These are phyloP conservation scores for Calonectris borealis DNA, from an alignment of 2,113 vertebrate genomes.

Conservation along the genomic window DNA sequence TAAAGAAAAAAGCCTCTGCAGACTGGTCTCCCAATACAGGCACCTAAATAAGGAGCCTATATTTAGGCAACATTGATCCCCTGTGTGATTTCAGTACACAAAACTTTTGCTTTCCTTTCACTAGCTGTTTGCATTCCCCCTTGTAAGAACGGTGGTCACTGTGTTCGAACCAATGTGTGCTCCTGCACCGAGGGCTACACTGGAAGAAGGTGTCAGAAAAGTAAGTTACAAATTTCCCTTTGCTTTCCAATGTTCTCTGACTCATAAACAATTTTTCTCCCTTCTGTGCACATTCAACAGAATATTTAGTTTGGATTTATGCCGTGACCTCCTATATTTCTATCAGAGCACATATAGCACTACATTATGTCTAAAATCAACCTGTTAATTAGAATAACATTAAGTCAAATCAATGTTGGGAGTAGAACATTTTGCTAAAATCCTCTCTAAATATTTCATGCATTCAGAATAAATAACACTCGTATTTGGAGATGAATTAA, in stretches of 20 bases:
- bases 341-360: not conserved
- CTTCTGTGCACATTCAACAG: not conserved
- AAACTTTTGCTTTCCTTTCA: not conserved
- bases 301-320: not conserved
- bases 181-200: slow-evolving; percentile 83
- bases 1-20: not conserved
- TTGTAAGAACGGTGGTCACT: slow-evolving; percentile 89
- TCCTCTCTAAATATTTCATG: not conserved
- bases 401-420: not conserved
- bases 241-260: not conserved
- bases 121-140: slow-evolving; percentile 88
- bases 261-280: not conserved
- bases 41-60: not conserved
- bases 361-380: not conserved
- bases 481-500: not conserved
- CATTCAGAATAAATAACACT: not conserved
- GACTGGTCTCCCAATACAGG: not conserved
- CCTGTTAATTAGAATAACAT: not conserved
- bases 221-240: slow-evolving; percentile 70
- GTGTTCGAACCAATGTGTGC: slow-evolving; percentile 84
- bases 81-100: not conserved
- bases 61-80: no score
- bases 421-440: not conserved
- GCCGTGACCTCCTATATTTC: not conserved
- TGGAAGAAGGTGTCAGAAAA: slow-evolving; percentile 87